Conservation (phyloP, 2,797 vertebrate genomes). For the Fringilla coelebs region DNA sequence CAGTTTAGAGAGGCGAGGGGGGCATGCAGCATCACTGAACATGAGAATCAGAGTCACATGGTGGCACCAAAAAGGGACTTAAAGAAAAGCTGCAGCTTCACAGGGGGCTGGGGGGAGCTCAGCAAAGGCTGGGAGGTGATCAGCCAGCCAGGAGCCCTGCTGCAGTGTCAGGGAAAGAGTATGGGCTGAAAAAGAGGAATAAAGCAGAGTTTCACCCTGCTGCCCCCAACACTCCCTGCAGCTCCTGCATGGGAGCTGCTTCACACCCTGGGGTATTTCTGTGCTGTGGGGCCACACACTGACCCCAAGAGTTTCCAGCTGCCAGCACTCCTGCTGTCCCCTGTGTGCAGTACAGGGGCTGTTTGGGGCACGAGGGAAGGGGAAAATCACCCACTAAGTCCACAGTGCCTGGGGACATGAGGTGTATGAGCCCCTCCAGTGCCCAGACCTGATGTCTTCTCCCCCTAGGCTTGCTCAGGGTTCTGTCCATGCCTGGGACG, state of each 20-base stretch:
- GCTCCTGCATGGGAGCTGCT: not conserved
- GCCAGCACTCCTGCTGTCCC: not conserved
- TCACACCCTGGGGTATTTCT: not conserved
- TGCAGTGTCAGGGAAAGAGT: not conserved
- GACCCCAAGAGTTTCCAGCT: not conserved
- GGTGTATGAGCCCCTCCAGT: accelerated
- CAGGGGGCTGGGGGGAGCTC: not conserved
- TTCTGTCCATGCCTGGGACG: not conserved
- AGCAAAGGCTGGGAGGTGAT: not conserved
- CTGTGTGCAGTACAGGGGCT: not conserved
- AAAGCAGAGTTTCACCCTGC: not conserved
- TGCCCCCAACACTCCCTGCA: not conserved
- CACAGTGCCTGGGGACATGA: accelerated
- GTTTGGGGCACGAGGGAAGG: not conserved
- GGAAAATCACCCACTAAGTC: not conserved
- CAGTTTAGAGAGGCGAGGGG: accelerated
- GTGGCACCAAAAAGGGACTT: not conserved
- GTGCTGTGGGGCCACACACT: not conserved
- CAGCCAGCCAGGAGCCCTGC: not conserved
- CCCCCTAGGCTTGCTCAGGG: not conserved
- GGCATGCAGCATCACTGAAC: not conserved
- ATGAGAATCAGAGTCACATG: not conserved
- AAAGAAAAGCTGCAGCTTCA: not conserved
- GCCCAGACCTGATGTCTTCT: not conserved
- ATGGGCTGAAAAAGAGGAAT: not conserved